These are phyloP conservation scores for Chionoecetes opilio DNA, from an alignment of 1,140 invertebrate species.

Conservation along the genomic window DNA sequence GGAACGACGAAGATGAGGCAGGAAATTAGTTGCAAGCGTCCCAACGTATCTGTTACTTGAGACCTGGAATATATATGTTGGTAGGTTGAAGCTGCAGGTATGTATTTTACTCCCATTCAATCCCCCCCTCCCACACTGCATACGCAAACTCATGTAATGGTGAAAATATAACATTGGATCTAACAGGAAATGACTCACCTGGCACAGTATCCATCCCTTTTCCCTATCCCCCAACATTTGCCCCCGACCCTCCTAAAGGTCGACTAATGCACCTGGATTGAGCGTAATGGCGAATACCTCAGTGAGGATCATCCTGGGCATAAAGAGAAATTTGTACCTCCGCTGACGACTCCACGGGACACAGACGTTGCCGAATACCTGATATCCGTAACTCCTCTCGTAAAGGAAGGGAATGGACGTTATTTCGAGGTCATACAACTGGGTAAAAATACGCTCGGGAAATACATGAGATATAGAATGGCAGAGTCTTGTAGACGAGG, in stretches of 20 bases:
- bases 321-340: neutral
- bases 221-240: neutral
- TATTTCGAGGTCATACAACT: neutral
- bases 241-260: neutral
- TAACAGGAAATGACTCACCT: too few species aligned
- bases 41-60: neutral
- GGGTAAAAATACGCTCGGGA: neutral
- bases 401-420: neutral
- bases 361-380: neutral
- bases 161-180: too few species aligned
- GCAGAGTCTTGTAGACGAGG: neutral
- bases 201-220: neutral
- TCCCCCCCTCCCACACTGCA: neutral
- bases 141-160: too few species aligned
- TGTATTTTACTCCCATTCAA: neutral
- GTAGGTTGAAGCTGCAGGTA: too few species aligned
- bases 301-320: neutral
- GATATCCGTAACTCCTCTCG: neutral
- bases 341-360: neutral
- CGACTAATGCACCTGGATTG: constrained; percentile 6
- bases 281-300: neutral
- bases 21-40: neutral
- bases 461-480: neutral
- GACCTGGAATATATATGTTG: neutral
- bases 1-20: constrained; percentile 20